phyloP scores from a whole-genome alignment of 2,888 invertebrate genomes.

The Linnaemya vulpina region DNA sequence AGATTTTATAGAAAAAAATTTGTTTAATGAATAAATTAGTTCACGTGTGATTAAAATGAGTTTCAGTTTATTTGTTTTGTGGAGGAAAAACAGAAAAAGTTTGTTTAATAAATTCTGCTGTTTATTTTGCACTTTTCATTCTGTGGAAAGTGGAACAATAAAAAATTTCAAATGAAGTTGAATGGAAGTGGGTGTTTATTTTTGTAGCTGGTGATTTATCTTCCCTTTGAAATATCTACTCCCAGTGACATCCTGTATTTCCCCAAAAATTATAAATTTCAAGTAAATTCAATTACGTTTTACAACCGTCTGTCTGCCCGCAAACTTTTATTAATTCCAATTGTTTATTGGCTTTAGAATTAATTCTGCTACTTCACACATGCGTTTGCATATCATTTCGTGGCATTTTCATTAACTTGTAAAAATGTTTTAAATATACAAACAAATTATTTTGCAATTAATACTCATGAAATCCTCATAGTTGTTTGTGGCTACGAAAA shows the following conservation, averaged over 20 bases:
- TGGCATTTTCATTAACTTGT: slow-evolving; percentile 8
- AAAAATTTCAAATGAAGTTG: background rate
- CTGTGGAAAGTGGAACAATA: background rate
- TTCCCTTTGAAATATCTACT: too few relatives aligned
- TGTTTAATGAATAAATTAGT: too few relatives aligned
- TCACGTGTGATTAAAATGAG: background rate
- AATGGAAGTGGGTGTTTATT: background rate
- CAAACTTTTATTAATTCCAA: slow-evolving; percentile 6
- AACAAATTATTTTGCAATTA: slow-evolving; percentile 21
- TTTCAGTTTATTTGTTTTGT: background rate
- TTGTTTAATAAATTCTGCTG: background rate
- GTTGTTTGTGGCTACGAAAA: slow-evolving; percentile 25
- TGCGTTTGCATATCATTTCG: background rate
- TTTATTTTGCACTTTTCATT: background rate
- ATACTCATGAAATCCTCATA: slow-evolving; percentile 37
- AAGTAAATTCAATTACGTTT: slow-evolving; percentile 11
- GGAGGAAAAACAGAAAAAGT: background rate
- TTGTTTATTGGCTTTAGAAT: slow-evolving; percentile 3
- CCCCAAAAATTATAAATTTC: too few relatives aligned
- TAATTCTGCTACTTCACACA: background rate
- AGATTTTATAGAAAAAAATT: too few relatives aligned
- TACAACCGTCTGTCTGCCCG: background rate
- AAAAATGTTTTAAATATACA: background rate
- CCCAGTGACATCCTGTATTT: too few relatives aligned
- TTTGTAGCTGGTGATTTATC: too few relatives aligned